Evolutionary conservation across 2,113 vertebrate species (phyloP), one percentile per base, ranked within the genome.

Genomic region (Gobio gobio): DNA sequence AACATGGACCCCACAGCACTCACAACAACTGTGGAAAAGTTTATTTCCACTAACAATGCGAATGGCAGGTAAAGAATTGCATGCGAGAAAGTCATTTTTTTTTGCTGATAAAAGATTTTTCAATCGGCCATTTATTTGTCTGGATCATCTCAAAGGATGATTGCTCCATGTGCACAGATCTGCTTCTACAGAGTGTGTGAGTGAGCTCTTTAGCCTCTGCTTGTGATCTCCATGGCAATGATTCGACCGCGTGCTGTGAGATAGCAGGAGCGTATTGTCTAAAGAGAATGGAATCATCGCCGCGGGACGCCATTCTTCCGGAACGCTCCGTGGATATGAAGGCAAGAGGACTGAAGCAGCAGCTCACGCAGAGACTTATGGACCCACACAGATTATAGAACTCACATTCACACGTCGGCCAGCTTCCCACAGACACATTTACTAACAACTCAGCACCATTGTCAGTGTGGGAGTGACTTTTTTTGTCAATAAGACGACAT

Each of bases 151-250:
- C 9, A 80, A 22, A 13, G 14, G 1, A 63, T 14, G 14, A 36
- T 78, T 78, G 22, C 54, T 59, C 29, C 45, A 58, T 49, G 75
- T 86, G 66, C 51, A 84, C 72, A 82, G 63, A 82, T 80, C 66
- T 64, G 26, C 83, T 56, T 64, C 73, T 70, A 36, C 49, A 51
- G 70, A 59, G 64, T 74, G 75, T 63, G 58, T 83, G 68, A 59
- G 75, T 16, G 29, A 74, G 49, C 66, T 47, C 75, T 83, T 88
- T 83, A 83, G 59, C 76, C 12, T 63, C 22, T 26, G 66, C 75
- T 79, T 79, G 70, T 66, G 80, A 88, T 86, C 84, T 80, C 87
- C 87, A 88, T 80, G 84, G 81, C 75, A 10, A 86, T 86, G 76
- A 56, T 78, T 83, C 20, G 68, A 49, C 47, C 49, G 49, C 73